phyloP scores from a whole-genome alignment of 2,888 invertebrate species.

The Aproaerema taeniolella region DNA sequence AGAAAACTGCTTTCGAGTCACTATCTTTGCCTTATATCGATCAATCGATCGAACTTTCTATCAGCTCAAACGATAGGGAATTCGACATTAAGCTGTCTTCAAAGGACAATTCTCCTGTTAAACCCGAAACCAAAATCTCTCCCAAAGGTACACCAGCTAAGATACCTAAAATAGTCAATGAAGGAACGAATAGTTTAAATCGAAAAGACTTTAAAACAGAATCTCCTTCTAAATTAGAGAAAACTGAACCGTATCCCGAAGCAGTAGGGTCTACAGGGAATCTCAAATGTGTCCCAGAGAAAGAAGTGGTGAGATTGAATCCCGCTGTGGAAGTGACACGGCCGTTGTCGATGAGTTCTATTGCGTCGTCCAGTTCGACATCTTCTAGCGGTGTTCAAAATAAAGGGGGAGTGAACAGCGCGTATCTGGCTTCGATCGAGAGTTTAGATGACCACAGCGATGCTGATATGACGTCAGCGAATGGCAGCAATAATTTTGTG shows the following conservation, averaged over 20 bases:
- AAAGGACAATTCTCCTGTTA: constrained; percentile 57
- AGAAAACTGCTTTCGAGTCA: constrained; percentile 65
- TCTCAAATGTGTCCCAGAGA: constrained; percentile 60
- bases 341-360: constrained; percentile 86
- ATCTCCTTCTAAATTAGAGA: constrained; percentile 46
- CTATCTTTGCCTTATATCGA: constrained; percentile 67
- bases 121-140: constrained; percentile 41
- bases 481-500: constrained; percentile 63
- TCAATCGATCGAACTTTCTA: constrained; percentile 68
- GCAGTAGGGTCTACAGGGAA: constrained; percentile 61
- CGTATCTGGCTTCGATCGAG: constrained; percentile 92
- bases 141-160: constrained; percentile 48
- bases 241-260: constrained; percentile 57
- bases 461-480: constrained; percentile 76
- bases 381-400: constrained; percentile 80
- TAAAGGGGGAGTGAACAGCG: constrained; percentile 81
- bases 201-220: constrained; percentile 56
- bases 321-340: constrained; percentile 78
- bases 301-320: constrained; percentile 68
- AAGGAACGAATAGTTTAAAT: constrained; percentile 58
- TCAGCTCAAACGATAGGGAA: constrained; percentile 69
- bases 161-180: constrained; percentile 39
- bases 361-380: constrained; percentile 84
- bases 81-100: constrained; percentile 65
- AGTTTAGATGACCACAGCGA: constrained; percentile 90